phyloP scores from a whole-genome alignment of 2,888 invertebrate species.

The Mystacides longicornis region DNA sequence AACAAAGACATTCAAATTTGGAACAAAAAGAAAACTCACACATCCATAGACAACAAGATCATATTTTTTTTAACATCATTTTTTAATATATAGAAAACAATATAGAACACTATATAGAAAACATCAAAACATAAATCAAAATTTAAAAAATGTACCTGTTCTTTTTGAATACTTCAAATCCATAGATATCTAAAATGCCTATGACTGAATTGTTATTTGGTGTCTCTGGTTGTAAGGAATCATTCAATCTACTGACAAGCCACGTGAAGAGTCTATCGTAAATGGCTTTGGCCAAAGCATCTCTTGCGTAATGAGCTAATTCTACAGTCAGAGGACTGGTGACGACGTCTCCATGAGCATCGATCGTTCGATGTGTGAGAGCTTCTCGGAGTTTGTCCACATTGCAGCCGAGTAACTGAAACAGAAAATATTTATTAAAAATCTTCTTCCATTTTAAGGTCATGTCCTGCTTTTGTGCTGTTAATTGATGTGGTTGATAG shows the following conservation, averaged over 20 bases:
- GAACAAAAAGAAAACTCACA: too few species aligned
- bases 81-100: too few species aligned
- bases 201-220: slow-evolving; percentile 61
- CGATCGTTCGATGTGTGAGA: slow-evolving; percentile 78
- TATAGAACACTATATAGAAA: too few species aligned
- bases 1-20: too few species aligned
- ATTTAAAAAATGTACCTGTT: slow-evolving; percentile 57
- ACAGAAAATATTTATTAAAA: not conserved
- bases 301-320: slow-evolving; percentile 77
- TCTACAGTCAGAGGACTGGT: slow-evolving; percentile 73
- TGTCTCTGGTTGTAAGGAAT: slow-evolving; percentile 56
- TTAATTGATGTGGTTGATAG: too few species aligned
- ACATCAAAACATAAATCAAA: too few species aligned
- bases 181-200: slow-evolving; percentile 90
- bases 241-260: slow-evolving; percentile 76
- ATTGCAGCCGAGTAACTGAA: slow-evolving; percentile 68
- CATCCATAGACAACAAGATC: too few species aligned
- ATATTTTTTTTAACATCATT: too few species aligned
- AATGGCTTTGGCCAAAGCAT: slow-evolving; percentile 85
- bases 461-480: too few species aligned
- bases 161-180: slow-evolving; percentile 86
- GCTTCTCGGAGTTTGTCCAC: slow-evolving; percentile 58
- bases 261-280: slow-evolving; percentile 88
- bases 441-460: too few species aligned
- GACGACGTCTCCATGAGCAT: slow-evolving; percentile 77